Evolutionary conservation across 2,888 invertebrate genomes (phyloP).

Genomic region (Dione vanillae): DNA sequence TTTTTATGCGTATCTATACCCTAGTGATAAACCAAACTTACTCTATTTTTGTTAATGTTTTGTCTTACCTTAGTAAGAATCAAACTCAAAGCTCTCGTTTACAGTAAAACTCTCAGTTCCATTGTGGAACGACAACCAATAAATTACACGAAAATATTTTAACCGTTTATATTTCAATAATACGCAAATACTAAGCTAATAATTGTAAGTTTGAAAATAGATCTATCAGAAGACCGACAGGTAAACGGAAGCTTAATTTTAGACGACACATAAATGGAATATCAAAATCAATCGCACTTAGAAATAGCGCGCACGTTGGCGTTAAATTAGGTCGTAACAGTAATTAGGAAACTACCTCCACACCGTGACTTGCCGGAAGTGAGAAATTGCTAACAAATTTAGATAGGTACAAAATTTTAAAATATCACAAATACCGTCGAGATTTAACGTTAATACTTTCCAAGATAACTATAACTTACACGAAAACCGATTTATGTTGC

Average conservation of each 20-base stretch:
- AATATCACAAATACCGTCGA: not conserved
- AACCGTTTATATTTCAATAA: not conserved
- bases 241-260: conserved; percentile 3
- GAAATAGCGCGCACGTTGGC: conserved; percentile 36
- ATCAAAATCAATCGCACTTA: conserved; percentile 37
- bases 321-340: conserved; percentile 38
- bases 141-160: no score
- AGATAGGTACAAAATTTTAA: not conserved
- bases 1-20: no score
- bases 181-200: not conserved
- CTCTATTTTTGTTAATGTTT: no score
- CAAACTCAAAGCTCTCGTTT: no score
- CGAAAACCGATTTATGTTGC: not conserved
- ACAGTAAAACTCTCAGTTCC: no score
- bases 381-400: conserved; percentile 13
- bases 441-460: not conserved
- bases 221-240: not conserved
- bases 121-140: no score
- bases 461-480: not conserved
- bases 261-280: conserved; percentile 23
- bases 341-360: conserved; percentile 36
- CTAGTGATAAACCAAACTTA: no score
- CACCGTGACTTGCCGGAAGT: conserved; percentile 34
- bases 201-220: not conserved
- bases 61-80: no score